Conservation (phyloP, 1,140 invertebrate species). For the Drosophila kurseongensis region DNA sequence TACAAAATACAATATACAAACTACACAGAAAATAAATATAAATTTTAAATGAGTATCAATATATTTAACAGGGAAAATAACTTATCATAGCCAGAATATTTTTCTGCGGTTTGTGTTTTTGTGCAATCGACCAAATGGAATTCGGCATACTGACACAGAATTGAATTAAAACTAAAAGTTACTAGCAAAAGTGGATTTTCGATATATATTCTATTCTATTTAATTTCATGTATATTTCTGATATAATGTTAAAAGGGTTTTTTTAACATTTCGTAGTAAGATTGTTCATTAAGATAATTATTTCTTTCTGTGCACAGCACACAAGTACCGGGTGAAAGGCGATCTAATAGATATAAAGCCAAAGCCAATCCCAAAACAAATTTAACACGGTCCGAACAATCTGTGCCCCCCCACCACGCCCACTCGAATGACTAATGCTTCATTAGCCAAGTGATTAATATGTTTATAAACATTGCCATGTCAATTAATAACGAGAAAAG, state of each 20-base stretch:
- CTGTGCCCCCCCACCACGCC: conserved; percentile 32
- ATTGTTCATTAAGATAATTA: background rate
- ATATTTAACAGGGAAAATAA: background rate
- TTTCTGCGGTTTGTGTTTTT: background rate
- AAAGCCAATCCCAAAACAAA: conserved; percentile 49
- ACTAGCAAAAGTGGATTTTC: too few relatives aligned
- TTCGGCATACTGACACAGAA: background rate
- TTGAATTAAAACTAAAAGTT: too few relatives aligned
- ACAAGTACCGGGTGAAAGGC: conserved; percentile 42
- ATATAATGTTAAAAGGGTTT: too few relatives aligned
- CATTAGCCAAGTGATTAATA: conserved; percentile 79
- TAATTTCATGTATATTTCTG: too few relatives aligned
- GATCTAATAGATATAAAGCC: conserved; percentile 32
- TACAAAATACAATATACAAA: conserved; percentile 24
- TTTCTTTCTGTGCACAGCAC: conserved; percentile 6
- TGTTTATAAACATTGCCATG: conserved; percentile 81
- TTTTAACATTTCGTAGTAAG: background rate
- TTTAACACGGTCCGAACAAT: conserved; percentile 54
- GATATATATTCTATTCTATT: too few relatives aligned
- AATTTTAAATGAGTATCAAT: background rate
- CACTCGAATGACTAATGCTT: conserved; percentile 72
- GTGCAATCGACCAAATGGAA: too few relatives aligned
- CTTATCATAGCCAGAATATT: background rate
- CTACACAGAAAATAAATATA: conserved; percentile 12
- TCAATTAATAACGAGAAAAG: conserved; percentile 72